Conservation (phyloP, 2,888 invertebrate species). For the Rhamnusium bicolor region DNA sequence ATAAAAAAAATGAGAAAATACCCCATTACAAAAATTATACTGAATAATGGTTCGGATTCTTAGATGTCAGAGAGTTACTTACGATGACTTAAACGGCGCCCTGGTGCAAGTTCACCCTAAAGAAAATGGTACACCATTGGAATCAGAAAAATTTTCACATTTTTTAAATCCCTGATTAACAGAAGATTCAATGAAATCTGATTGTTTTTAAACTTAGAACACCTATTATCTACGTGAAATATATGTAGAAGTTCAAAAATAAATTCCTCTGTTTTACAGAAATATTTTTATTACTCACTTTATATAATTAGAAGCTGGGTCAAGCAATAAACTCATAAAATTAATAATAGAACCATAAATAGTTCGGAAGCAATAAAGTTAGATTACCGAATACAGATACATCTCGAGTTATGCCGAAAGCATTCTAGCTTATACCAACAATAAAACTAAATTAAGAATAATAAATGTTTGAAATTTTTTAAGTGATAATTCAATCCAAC, state of each 20-base stretch:
- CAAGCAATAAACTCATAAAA: neutral
- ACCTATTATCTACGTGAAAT: neutral
- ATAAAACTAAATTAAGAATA: neutral
- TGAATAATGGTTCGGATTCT: too few species aligned
- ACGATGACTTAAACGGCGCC: too few species aligned
- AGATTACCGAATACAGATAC: neutral
- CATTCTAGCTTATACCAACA: neutral
- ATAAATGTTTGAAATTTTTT: neutral
- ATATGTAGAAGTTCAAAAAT: neutral
- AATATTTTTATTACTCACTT: neutral
- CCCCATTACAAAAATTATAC: too few species aligned
- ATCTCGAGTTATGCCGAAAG: too few species aligned
- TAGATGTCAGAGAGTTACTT: too few species aligned
- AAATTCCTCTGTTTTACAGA: neutral
- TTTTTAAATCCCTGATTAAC: too few species aligned
- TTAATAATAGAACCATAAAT: neutral
- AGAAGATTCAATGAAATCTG: neutral
- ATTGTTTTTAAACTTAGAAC: too few species aligned
- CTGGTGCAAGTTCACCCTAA: too few species aligned
- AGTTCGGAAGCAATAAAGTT: neutral
- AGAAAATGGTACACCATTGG: too few species aligned
- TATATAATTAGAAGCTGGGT: neutral
- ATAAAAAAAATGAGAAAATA: too few species aligned
- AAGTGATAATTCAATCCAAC: neutral
- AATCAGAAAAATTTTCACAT: too few species aligned